Percentiles rank a stretch among this genome's conserved stretches.
phyloP scores from a whole-genome alignment of 2,888 invertebrate genomes.

The Hoplodrina ambigua region DNA sequence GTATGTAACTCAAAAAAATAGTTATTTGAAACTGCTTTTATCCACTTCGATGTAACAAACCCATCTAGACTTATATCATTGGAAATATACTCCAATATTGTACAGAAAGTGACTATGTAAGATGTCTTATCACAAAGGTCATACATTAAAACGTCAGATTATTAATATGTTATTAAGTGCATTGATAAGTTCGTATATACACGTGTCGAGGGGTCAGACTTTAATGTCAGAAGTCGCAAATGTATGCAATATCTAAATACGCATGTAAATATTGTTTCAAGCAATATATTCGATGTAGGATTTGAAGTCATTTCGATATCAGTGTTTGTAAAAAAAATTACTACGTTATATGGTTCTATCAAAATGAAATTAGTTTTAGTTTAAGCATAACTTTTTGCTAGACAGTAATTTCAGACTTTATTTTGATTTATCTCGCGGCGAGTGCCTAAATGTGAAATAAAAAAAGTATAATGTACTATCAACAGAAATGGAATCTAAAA shows the following conservation, averaged over 20 bases:
- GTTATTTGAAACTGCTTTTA: too few relatives aligned
- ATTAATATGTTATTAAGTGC: constrained; percentile 65
- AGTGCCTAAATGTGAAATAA: too few relatives aligned
- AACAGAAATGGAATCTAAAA: too few relatives aligned
- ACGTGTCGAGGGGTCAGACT: constrained; percentile 67
- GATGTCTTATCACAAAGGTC: constrained; percentile 63
- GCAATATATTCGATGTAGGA: constrained; percentile 3
- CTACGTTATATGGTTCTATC: too few relatives aligned
- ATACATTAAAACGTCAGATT: constrained; percentile 56
- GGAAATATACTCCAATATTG: constrained; percentile 25
- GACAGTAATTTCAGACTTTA: too few relatives aligned
- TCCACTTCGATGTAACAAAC: neutral
- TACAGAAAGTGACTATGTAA: constrained; percentile 52
- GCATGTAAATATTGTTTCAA: constrained; percentile 25
- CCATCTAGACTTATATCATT: constrained; percentile 13
- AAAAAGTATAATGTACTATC: too few relatives aligned
- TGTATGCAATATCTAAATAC: constrained; percentile 47
- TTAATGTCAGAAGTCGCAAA: constrained; percentile 44
- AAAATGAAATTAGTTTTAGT: too few relatives aligned
- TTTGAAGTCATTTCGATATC: neutral
- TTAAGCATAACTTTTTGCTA: too few relatives aligned
- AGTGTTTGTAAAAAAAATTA: too few relatives aligned
- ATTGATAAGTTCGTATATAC: constrained; percentile 66
- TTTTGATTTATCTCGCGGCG: too few relatives aligned
- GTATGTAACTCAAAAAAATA: too few relatives aligned